phyloP scores from a whole-genome alignment of 2,113 vertebrate species.

The Chamaetylas fuelleborni region DNA sequence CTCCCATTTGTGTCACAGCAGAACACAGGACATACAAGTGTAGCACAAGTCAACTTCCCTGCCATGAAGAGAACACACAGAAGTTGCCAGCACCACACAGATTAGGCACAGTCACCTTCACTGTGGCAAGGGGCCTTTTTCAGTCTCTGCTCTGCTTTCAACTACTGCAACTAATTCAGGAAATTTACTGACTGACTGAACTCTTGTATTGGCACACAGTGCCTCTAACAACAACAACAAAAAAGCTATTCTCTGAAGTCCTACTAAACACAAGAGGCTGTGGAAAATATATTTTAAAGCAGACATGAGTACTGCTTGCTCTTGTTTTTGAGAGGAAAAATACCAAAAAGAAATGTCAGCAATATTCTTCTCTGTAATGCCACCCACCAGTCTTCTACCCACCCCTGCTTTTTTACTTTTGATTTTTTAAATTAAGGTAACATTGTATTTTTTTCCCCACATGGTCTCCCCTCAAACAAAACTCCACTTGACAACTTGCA shows the following conservation, averaged over 20 bases:
- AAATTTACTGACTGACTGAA: not conserved
- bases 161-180: not conserved
- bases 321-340: not conserved
- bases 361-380: not conserved
- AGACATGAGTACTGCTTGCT: not conserved
- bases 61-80: not conserved
- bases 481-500: not conserved
- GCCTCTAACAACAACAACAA: not conserved
- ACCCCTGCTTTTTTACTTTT: not conserved
- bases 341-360: not conserved
- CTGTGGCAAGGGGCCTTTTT: not conserved
- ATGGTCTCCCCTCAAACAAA: not conserved
- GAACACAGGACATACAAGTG: not conserved
- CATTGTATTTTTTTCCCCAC: not conserved
- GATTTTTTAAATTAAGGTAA: not conserved
- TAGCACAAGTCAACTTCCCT: not conserved
- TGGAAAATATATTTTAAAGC: not conserved
- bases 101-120: not conserved
- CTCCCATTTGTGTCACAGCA: rapidly evolving
- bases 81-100: not conserved
- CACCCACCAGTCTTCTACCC: not conserved
- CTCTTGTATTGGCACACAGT: not conserved
- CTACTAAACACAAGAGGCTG: not conserved
- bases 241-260: not conserved
- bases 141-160: not conserved